Percentiles rank a stretch among this genome's conserved stretches.
These are phyloP conservation scores for Seriola aureovittata DNA, from an alignment of 2,113 vertebrate genomes.

Conservation along the genomic window DNA sequence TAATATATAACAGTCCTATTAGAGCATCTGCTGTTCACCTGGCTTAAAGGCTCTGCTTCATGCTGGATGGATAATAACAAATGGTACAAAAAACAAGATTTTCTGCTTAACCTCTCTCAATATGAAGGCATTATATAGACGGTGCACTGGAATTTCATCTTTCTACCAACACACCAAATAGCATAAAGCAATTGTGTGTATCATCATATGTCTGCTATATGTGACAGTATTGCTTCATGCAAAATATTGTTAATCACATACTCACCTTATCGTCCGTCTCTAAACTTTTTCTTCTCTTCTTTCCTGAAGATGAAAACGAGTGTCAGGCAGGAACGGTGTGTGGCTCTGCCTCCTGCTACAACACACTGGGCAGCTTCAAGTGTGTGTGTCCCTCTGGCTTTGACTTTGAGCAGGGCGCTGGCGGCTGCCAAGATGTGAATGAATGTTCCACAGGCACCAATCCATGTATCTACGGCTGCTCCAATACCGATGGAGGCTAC, in stretches of 20 bases:
- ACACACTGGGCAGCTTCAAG: slow-evolving; percentile 94
- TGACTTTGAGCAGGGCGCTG: slow-evolving; percentile 87
- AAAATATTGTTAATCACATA: too few species aligned
- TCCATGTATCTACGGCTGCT: slow-evolving; percentile 94
- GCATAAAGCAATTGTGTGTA: too few species aligned
- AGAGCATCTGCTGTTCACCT: too few species aligned
- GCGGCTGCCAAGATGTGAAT: slow-evolving; percentile 93
- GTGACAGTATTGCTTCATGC: too few species aligned
- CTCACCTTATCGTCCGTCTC: too few species aligned
- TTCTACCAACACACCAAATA: too few species aligned
- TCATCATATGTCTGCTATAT: too few species aligned
- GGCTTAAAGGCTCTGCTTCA: too few species aligned
- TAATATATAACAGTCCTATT: too few species aligned
- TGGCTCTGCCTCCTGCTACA: slow-evolving; percentile 94
- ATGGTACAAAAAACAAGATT: neutral
- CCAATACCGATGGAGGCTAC: slow-evolving; percentile 94
- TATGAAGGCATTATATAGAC: too few species aligned
- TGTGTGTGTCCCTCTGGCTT: slow-evolving; percentile 96
- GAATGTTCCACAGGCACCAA: slow-evolving; percentile 86
- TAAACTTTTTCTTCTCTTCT: neutral
- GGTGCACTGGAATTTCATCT: neutral
- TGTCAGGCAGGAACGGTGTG: slow-evolving; percentile 87
- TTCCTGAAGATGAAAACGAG: slow-evolving; percentile 91
- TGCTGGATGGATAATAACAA: too few species aligned
- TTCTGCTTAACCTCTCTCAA: too few species aligned